These are phyloP conservation scores for Tragelaphus buxtoni DNA, from an alignment of 2,113 vertebrate species.

Conservation along the genomic window DNA sequence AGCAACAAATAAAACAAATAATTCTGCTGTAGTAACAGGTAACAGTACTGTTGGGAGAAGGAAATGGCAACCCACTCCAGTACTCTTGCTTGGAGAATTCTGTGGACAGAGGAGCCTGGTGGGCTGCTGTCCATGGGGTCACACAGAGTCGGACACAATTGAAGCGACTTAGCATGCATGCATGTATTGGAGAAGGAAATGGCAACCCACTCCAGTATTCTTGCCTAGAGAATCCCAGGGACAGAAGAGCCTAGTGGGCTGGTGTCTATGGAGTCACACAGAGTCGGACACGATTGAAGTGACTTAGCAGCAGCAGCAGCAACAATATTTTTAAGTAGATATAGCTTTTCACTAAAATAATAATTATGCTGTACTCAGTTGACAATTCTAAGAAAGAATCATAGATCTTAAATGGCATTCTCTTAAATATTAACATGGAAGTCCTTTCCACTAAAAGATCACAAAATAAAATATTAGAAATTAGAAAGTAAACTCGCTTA, in stretches of 20 bases:
- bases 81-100: too few relatives aligned
- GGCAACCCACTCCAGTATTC: background rate
- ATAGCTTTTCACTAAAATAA: background rate
- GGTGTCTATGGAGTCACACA: background rate
- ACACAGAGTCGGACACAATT: too few relatives aligned
- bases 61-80: background rate
- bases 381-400: background rate
- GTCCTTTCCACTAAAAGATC: background rate
- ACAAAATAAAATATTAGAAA: background rate
- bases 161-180: too few relatives aligned
- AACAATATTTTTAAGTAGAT: background rate
- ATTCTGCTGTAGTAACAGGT: background rate
- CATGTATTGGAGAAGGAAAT: too few relatives aligned
- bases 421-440: background rate
- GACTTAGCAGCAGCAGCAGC: background rate
- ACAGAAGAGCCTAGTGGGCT: background rate
- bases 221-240: background rate
- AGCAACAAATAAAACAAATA: background rate
- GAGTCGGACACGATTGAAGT: fast-evolving
- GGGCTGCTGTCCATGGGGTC: too few relatives aligned
- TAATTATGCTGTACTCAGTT: background rate
- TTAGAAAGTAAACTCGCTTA: background rate
- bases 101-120: too few relatives aligned
- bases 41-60: background rate
- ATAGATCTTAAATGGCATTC: background rate